These are phyloP conservation scores for Carlito syrichta DNA, from an alignment of 2,113 vertebrate genomes.

Conservation along the genomic window DNA sequence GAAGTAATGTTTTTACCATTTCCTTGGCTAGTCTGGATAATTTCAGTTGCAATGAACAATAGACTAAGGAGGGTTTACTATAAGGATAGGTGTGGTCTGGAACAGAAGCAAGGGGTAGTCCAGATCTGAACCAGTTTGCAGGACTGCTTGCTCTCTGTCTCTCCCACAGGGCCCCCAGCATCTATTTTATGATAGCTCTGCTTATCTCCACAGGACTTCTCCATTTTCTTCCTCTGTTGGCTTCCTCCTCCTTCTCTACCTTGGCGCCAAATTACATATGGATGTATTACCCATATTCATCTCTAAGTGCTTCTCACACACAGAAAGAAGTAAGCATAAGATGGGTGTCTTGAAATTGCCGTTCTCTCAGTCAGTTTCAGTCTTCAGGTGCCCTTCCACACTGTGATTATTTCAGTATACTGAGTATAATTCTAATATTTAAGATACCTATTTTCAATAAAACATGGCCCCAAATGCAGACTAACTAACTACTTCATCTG, in stretches of 20 bases:
- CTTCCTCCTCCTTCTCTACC: neutral
- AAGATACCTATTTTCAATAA: slow-evolving; percentile 21
- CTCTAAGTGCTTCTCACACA: neutral
- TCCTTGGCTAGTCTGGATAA: neutral
- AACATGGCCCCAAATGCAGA: neutral
- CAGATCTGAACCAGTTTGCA: neutral
- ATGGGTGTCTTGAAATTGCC: neutral
- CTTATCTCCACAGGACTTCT: neutral
- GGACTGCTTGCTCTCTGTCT: neutral
- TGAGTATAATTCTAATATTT: neutral
- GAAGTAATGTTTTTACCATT: neutral
- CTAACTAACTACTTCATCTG: neutral
- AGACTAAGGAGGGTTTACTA: accelerated
- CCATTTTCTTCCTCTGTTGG: neutral
- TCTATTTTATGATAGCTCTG: neutral
- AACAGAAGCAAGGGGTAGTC: neutral
- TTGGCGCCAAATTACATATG: neutral
- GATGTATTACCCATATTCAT: neutral
- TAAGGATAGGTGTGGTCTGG: neutral
- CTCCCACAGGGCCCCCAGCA: neutral
- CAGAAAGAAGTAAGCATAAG: neutral
- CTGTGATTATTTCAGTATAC: neutral
- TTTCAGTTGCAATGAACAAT: neutral
- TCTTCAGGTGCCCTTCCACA: neutral
- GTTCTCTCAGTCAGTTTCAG: neutral